Percentiles rank a stretch among this genome's conserved stretches.
Conservation (phyloP, 2,113 vertebrate species). For the Pelecanoides urinatrix region DNA sequence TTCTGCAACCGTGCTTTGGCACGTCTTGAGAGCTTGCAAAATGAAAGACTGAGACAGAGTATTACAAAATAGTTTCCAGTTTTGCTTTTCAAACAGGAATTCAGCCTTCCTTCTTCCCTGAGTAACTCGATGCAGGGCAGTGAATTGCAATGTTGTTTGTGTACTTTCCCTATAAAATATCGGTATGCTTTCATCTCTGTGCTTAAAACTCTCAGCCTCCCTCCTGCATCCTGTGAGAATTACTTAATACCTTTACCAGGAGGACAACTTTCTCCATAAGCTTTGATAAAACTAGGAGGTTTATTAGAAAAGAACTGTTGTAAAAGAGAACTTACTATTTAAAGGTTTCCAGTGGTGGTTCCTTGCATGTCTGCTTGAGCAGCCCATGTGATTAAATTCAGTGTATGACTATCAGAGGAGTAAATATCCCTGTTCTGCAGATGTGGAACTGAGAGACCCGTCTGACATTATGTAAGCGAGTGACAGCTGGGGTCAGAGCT, state of each 20-base stretch:
- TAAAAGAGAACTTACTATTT: not conserved
- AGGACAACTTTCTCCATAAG: not conserved
- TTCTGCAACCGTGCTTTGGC: not conserved
- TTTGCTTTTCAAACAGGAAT: not conserved
- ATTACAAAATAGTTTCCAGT: slow-evolving; percentile 31
- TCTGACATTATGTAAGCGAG: not conserved
- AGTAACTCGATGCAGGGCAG: not conserved
- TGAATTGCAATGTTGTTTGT: not conserved
- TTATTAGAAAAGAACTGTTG: not conserved
- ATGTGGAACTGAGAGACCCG: not conserved
- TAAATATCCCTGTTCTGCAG: not conserved
- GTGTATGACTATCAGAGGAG: not conserved
- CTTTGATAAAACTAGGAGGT: not conserved
- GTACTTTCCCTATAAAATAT: not conserved
- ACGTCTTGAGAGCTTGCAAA: slow-evolving; percentile 9
- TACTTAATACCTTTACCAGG: not conserved
- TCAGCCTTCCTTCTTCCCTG: not conserved
- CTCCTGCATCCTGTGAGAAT: not conserved
- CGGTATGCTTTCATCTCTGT: not conserved
- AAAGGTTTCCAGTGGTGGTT: not conserved
- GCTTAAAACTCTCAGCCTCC: not conserved
- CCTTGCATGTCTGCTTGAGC: not conserved
- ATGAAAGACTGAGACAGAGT: not conserved
- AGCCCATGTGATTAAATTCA: not conserved
- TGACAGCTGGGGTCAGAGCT: not conserved